Percentiles rank a stretch among this genome's conserved stretches.
phyloP scores from a whole-genome alignment of 2,113 vertebrate genomes.

The Xenopus laevis region DNA sequence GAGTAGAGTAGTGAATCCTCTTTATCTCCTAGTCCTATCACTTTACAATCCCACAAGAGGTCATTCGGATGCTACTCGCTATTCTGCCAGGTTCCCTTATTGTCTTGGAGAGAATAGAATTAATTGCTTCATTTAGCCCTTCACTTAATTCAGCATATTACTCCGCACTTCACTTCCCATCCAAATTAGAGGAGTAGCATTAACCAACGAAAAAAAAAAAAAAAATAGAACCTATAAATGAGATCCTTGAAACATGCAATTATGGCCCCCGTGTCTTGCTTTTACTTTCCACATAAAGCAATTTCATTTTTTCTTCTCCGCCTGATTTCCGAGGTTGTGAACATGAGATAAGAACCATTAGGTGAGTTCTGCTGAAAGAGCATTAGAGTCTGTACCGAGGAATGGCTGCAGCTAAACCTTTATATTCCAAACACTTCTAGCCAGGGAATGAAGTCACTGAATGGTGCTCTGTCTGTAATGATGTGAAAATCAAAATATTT shows the following conservation, averaged over 20 bases:
- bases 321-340: background rate
- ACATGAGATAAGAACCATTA: background rate
- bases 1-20: conserved; percentile 26
- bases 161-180: conserved; percentile 50
- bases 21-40: conserved; percentile 37
- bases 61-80: conserved; percentile 42
- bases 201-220: conserved; percentile 36
- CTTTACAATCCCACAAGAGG: conserved; percentile 23
- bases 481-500: too few species aligned
- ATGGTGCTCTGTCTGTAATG: too few species aligned
- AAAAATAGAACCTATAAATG: conserved; percentile 41
- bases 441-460: too few species aligned
- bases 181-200: conserved; percentile 49
- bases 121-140: conserved; percentile 57
- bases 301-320: conserved; percentile 6
- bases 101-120: conserved; percentile 48
- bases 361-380: too few species aligned
- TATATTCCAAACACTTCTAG: too few species aligned
- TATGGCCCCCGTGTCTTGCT: conserved; percentile 28
- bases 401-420: too few species aligned
- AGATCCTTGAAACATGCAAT: conserved; percentile 41
- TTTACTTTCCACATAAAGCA: conserved; percentile 1
- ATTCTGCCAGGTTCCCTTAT: conserved; percentile 39
- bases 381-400: too few species aligned
- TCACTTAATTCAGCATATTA: conserved; percentile 54